phyloP scores from a whole-genome alignment of 2,888 invertebrate genomes.

The Drosophila recens region DNA sequence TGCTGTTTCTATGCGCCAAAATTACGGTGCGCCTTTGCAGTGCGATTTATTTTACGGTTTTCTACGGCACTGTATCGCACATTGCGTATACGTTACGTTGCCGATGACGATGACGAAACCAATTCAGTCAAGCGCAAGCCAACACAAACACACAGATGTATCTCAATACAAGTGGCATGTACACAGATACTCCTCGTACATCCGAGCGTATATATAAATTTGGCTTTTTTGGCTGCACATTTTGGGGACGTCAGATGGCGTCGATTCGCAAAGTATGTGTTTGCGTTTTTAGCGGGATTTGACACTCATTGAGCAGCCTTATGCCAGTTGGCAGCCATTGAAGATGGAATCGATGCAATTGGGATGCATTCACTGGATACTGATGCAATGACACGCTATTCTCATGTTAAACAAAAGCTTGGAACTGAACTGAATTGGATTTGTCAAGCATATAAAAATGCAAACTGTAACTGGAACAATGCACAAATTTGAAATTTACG shows the following conservation, averaged over 20 bases:
- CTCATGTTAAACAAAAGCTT: constrained; percentile 47
- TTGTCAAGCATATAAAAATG: constrained; percentile 55
- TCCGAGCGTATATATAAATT: constrained; percentile 30
- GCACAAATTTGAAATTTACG: constrained; percentile 27
- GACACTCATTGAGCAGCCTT: constrained; percentile 65
- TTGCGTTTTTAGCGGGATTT: constrained; percentile 41
- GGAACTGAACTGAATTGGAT: constrained; percentile 44
- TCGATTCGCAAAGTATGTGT: constrained; percentile 4
- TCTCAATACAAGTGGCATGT: constrained; percentile 35
- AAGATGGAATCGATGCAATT: constrained; percentile 44
- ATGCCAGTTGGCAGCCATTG: constrained; percentile 53
- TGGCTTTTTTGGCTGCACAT: constrained; percentile 51
- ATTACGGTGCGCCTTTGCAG: constrained; percentile 61
- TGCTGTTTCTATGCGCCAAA: constrained; percentile 46
- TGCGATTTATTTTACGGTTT: constrained; percentile 70
- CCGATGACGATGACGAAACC: constrained; percentile 28
- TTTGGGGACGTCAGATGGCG: constrained; percentile 31
- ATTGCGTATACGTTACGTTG: constrained; percentile 70
- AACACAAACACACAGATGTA: constrained; percentile 52
- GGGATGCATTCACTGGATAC: constrained; percentile 37
- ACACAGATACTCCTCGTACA: constrained; percentile 13
- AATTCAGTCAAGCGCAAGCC: constrained; percentile 63
- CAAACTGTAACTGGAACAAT: constrained; percentile 30
- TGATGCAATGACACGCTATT: constrained; percentile 48
- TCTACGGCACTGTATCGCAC: constrained; percentile 55